Evolutionary conservation across 2,797 vertebrate species (phyloP).

Genomic region (Myotis myotis): DNA sequence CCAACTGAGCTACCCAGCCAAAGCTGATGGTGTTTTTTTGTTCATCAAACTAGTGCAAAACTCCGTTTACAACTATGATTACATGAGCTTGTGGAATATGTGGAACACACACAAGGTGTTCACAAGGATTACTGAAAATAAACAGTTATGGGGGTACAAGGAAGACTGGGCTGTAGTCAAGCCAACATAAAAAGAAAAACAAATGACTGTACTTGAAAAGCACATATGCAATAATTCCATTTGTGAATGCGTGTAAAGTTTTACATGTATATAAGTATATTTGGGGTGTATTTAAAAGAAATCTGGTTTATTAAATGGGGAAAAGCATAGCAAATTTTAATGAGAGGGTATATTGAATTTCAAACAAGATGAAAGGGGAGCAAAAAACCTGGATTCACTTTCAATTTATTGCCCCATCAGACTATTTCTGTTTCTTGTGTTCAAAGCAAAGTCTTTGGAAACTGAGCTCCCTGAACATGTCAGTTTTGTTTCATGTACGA

Average conservation of each 20-base stretch:
- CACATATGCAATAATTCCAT: background rate
- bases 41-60: background rate
- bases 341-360: slow-evolving; percentile 31
- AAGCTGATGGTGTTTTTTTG: background rate
- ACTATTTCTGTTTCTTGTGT: slow-evolving; percentile 76
- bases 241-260: background rate
- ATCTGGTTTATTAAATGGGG: background rate
- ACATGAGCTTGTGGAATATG: background rate
- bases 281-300: background rate
- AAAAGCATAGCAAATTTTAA: background rate
- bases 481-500: slow-evolving; percentile 58
- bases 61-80: background rate
- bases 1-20: background rate
- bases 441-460: slow-evolving; percentile 71
- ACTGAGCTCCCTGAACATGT: slow-evolving; percentile 52
- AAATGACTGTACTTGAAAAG: background rate
- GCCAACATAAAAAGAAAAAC: background rate
- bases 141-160: background rate
- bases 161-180: background rate
- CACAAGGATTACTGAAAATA: background rate
- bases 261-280: background rate
- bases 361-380: background rate
- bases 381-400: slow-evolving; percentile 58
- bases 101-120: background rate
- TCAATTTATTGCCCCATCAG: slow-evolving; percentile 73